Conservation (phyloP, 2,113 vertebrate species). For the Agelaius tricolor region DNA sequence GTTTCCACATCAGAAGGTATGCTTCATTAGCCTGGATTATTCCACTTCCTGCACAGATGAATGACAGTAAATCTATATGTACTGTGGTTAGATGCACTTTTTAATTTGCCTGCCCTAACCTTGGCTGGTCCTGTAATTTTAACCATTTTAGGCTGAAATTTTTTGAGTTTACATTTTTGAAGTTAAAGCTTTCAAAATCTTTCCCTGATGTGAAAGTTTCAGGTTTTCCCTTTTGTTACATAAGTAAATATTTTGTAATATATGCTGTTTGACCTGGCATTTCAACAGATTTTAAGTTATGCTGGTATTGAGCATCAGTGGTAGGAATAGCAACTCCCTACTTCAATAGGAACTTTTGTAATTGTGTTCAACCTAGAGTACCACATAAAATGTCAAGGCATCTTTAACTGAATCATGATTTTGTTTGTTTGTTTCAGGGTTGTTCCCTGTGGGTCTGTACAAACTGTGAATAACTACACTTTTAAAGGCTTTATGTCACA, state of each 20-base stretch:
- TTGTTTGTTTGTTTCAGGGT: slow-evolving; percentile 80
- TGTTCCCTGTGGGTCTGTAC: slow-evolving; percentile 83
- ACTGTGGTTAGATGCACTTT: not conserved
- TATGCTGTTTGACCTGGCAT: not conserved
- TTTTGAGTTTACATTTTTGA: not conserved
- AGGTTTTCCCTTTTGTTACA: not conserved
- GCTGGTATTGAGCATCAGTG: not conserved
- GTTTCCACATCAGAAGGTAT: slow-evolving; percentile 28
- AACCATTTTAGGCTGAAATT: slow-evolving; percentile 1
- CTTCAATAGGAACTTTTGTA: not conserved
- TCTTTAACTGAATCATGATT: not conserved
- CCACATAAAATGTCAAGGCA: not conserved
- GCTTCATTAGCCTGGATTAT: slow-evolving; percentile 59
- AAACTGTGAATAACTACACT: slow-evolving; percentile 86
- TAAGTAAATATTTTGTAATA: not conserved
- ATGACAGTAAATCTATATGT: slow-evolving; percentile 24
- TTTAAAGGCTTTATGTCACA: slow-evolving; percentile 97
- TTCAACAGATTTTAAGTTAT: not conserved
- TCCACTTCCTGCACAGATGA: slow-evolving; percentile 33
- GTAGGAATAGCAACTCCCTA: not conserved
- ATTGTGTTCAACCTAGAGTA: not conserved
- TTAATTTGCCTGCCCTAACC: slow-evolving; percentile 29
- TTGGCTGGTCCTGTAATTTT: slow-evolving; percentile 4
- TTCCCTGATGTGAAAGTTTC: not conserved
- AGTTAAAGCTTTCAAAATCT: not conserved